Evolutionary conservation across 1,140 invertebrate genomes (phyloP).

Genomic region (Psix sp.): DNA sequence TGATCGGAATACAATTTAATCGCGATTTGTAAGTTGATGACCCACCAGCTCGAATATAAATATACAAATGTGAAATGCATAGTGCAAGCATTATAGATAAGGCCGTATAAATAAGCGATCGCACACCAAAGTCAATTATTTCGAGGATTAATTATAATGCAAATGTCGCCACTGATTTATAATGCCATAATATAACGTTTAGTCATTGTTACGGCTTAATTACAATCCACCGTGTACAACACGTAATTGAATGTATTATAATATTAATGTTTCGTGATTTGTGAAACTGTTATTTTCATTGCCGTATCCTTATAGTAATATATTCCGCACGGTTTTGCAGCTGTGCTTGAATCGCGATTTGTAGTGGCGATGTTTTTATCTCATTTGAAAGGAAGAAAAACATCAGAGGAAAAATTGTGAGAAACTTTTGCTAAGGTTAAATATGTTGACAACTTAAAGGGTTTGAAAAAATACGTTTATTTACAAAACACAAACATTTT

Average conservation of each 20-base stretch:
- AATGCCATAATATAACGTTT: slow-evolving; percentile 20
- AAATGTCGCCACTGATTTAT: slow-evolving; percentile 24
- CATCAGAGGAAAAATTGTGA: no score
- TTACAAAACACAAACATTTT: no score
- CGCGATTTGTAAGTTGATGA: slow-evolving; percentile 29
- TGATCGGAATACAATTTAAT: slow-evolving; percentile 33
- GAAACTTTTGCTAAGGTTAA: no score
- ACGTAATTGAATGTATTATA: slow-evolving; percentile 39
- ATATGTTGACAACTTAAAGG: no score
- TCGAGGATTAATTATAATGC: slow-evolving; percentile 31
- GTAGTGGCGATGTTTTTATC: no score
- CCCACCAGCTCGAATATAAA: slow-evolving; percentile 24
- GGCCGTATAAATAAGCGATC: slow-evolving; percentile 7
- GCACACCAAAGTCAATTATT: slow-evolving; percentile 31
- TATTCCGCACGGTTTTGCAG: not conserved
- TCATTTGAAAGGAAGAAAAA: no score
- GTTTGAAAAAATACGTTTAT: no score
- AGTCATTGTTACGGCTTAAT: slow-evolving; percentile 32
- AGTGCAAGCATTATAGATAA: slow-evolving; percentile 16
- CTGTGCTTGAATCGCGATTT: no score
- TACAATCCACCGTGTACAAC: slow-evolving; percentile 13
- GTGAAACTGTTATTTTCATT: slow-evolving; percentile 2
- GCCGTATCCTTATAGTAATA: slow-evolving; percentile 2
- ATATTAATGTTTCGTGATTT: slow-evolving; percentile 33
- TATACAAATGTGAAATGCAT: slow-evolving; percentile 9